Evolutionary conservation across 2,888 invertebrate species (phyloP), one percentile per base, ranked within the genome.

Genomic region (Ypsolopha sequella): DNA sequence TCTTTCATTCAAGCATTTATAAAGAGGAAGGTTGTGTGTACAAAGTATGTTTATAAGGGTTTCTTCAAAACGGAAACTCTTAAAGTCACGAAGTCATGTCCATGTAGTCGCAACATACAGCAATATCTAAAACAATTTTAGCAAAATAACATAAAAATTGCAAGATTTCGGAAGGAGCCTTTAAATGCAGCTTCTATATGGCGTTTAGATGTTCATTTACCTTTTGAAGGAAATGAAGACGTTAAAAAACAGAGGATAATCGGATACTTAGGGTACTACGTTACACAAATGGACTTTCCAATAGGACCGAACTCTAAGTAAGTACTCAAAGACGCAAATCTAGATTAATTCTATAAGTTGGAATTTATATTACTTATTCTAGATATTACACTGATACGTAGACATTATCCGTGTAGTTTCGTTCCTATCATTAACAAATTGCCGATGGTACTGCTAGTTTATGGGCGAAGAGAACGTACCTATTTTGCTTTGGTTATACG

Each of bases 401-500:
- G 47, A 47, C 14, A 36, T 47, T 47, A 47, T 47, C 33, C 36
- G 47, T 69, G 68, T 65, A 73, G 66, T 76, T 73, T 58, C 56
- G 59, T 60, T 56, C 56, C 64, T 74, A 72, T 76, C 76, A 79
- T 80, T 78, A 78, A 80, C 80, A 80, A 80, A 81, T 81, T 80
- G 77, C 73, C 68, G 62, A 66, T 63, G 69, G 64, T 62, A 58
- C 55, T 58, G 61, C 60, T 62, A 61, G 61, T 69, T 72, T 71
- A 70, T 66, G 61, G 61, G 58, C 54, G 7, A 10, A n/a, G 14
- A 13, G 36, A 8, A 10, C 7, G 49, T 11, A 11, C 36, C 50
- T 62, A 61, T 64, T 61, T 62, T 62, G 60, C 11, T 24, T 24
- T 24, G 2, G 2, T 24, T 24, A 24, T 2, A 24, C 24, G 24